Base-by-base conservation (phyloP, 2,888 invertebrate genomes). In the Mimachlamys varia region DNA sequence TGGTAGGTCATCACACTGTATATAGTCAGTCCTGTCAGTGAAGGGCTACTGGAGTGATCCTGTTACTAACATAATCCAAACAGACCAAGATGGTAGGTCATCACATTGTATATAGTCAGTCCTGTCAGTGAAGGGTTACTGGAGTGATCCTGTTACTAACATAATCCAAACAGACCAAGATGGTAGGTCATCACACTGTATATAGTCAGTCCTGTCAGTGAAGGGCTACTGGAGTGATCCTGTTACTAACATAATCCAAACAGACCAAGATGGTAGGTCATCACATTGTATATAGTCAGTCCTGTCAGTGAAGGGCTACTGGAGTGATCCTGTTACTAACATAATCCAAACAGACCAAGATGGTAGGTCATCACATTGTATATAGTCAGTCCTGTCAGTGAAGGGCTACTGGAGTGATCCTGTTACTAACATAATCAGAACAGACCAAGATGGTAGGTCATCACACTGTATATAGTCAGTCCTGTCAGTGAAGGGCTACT, bases 1-100 rank as follows among this genome's bases (percentile, higher is more conserved):
- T 76, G 33, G 76, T 76, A 22, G 27, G 76, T 76, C n/a, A 19
- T 62, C 62, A 22, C n/a, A n/a, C n/a, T n/a, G n/a, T n/a, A n/a
- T n/a, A n/a, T n/a, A n/a, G n/a, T n/a, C n/a, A n/a, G n/a, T n/a
- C n/a, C n/a, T n/a, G n/a, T n/a, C 76, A 76, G 27, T 76, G 33
- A 76, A 76, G 76, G 76, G 76, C 13, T 76, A 76, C 76, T 76
- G 76, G 76, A 76, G 76, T 76, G 33, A 76, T 33, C 22, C 76
- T 5, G 76, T 76, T 33, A 76, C 13, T 12, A 19, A 76, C 2
- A 1, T 13, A 33, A 27, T 76, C 76, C 27, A 2, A 12, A 76
- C 76, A 22, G 76, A 76, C 33, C 76, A 76, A 33, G 76, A 76
- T 76, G 33, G 76, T 76, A 22, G 27, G 76, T 76, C n/a, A 19